Evolutionary conservation across 1,140 invertebrate species (phyloP), one percentile per base, ranked within the genome.

Genomic region (Diorhabda elongata): DNA sequence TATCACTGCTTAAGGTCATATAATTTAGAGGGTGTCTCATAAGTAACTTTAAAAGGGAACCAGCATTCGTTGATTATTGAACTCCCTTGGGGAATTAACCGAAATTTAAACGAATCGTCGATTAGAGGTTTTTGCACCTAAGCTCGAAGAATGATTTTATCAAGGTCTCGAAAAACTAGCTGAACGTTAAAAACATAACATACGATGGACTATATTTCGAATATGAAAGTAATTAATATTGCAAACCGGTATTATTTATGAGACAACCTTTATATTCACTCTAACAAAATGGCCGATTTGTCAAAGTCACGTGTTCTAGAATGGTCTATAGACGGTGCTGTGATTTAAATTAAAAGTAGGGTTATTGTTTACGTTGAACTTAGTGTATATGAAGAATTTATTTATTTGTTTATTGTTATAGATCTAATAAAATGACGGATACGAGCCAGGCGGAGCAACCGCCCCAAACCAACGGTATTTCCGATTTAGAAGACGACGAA

Each of bases 401-500:
- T 60, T 60, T 60, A 4, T 4, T 9, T 60, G 5, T 60, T 26
- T 3, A 5, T 44, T 63, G 7, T 63, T 63, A 11, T 44, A 63
- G 61, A 63, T 45, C 43, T 45, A 7, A 63, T 42, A 63, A 72
- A 68, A 87, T 87, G 86, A 84, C 86, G 68, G 86, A 88, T 75
- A 84, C 84, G 45, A 87, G 83, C 76, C 82, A 84, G 73, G 82
- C 83, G 71, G 87, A 88, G 80, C 82, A 85, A 73, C 85, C 87
- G 75, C 85, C 87, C 68, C 88, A 89, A 60, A 89, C 88, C 67
- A 92, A 92, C 78, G 91, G 91, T 75, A 86, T 87, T 75, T 84
- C 85, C 69, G 85, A 86, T 62, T 76, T 82, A 64, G 87, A 86
- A 52, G 90, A 91, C 63, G 92, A 92, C 60, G 90, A 92, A 77